Conservation (phyloP, 2,888 invertebrate species). For the Operophtera brumata region DNA sequence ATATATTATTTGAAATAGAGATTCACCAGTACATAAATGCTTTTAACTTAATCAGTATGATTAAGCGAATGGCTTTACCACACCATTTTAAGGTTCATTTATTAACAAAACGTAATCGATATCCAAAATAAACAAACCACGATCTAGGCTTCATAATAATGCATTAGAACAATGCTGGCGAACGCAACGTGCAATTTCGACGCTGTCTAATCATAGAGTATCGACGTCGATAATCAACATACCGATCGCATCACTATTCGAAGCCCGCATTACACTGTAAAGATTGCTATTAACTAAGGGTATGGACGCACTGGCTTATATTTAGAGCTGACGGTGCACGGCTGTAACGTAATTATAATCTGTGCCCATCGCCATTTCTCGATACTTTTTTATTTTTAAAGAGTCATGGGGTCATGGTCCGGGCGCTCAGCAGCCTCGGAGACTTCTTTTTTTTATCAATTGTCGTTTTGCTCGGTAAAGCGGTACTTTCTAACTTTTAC, state of each 20-base stretch:
- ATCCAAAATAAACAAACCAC: constrained; percentile 30
- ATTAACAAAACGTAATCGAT: constrained; percentile 28
- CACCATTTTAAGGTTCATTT: constrained; percentile 18
- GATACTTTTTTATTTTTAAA: constrained; percentile 43
- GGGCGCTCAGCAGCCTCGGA: constrained; percentile 36
- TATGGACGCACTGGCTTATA: constrained; percentile 59
- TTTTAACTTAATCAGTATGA: constrained; percentile 14
- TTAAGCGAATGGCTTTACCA: not conserved
- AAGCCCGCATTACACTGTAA: constrained; percentile 68
- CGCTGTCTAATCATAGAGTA: constrained; percentile 53
- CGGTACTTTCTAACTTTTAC: constrained; percentile 69
- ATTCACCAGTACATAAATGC: not conserved
- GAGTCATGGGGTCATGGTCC: constrained; percentile 65
- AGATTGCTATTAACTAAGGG: constrained; percentile 78
- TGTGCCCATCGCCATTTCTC: constrained; percentile 66
- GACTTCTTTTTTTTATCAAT: constrained; percentile 54
- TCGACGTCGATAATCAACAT: constrained; percentile 60
- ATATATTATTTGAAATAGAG: constrained; percentile 4
- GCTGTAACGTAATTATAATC: constrained; percentile 67
- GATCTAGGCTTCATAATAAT: constrained; percentile 28
- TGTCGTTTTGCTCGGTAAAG: constrained; percentile 55
- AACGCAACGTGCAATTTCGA: constrained; percentile 46
- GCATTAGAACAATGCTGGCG: constrained; percentile 37
- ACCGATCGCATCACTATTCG: constrained; percentile 65
- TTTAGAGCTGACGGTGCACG: constrained; percentile 70